Percentiles rank a stretch among this genome's conserved stretches.
These are phyloP conservation scores for Cotesia typhae DNA, from an alignment of 1,140 invertebrate species.

Conservation along the genomic window DNA sequence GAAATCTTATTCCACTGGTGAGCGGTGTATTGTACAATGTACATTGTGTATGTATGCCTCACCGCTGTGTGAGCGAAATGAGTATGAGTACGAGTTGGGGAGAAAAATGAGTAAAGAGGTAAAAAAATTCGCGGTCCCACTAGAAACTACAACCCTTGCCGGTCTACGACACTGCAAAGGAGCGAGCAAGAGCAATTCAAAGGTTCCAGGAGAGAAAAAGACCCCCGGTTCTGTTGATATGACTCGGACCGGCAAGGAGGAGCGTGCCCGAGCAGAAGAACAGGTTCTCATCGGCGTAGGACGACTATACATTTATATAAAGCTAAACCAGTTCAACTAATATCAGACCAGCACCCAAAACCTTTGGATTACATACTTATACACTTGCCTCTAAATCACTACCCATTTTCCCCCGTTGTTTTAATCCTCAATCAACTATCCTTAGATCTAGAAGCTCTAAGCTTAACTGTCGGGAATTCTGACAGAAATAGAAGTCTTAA, in stretches of 20 bases:
- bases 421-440: background rate
- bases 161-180: constrained; percentile 26
- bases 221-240: background rate
- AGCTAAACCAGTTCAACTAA: constrained; percentile 31
- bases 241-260: constrained; percentile 15
- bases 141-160: constrained; percentile 9
- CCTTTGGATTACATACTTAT: background rate
- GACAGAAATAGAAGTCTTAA: too few species aligned
- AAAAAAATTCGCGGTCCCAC: constrained; percentile 20
- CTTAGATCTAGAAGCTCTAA: too few species aligned
- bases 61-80: constrained; percentile 1
- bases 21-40: background rate
- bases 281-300: constrained; percentile 43
- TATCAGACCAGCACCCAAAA: constrained; percentile 32
- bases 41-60: too few species aligned
- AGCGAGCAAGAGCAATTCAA: constrained; percentile 27
- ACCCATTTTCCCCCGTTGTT: background rate
- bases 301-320: constrained; percentile 22
- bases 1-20: constrained; percentile 17
- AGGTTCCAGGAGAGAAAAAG: constrained; percentile 21
- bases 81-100: background rate
- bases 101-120: constrained; percentile 14
- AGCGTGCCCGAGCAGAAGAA: constrained; percentile 33
- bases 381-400: background rate
- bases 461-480: too few species aligned